Base-by-base conservation (phyloP, 2,888 invertebrate species). In the Allolobophora icterica region DNA sequence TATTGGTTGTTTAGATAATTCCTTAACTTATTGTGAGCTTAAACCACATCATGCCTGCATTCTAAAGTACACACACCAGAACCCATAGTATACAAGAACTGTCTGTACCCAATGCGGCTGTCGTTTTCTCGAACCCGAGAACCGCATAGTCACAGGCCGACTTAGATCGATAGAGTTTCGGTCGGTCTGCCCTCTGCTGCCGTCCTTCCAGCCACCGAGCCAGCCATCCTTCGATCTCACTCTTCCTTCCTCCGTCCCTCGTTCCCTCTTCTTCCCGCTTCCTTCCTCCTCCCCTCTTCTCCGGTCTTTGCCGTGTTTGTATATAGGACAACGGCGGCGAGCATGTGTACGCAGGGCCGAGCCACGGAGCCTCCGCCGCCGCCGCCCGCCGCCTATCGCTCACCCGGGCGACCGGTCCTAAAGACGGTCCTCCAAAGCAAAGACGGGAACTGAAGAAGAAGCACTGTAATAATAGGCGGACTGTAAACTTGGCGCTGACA, bases 91-190 rank as follows among this genome's bases (percentile, higher is more conserved):
- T 8, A 8, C 1, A 0, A n/a, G n/a, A 71, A n/a, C 71, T 71
- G 71, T 71, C 71, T 71, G n/a, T 71, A 71, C 8, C 71, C 71
- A n/a, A 71, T 71, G 71, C n/a, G 71, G 0, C 8, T 71, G 71
- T 71, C 71, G n/a, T n/a, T n/a, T 30, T n/a, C 13, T 4, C 17
- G 30, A n/a, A 30, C 30, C 30, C 8, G 71, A n/a, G 71, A 71
- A 71, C 71, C 71, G 71, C 71, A n/a, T 71, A 71, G 30, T n/a
- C 71, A 87, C 19, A 38, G 35, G 87, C 87, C 35, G 34, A 6
- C n/a, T 35, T 35, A 38, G 87, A 87, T 87, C 87, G 87, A 87
- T 87, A 87, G 87, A 34, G 35, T 87, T 35, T 87, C 87, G 21
- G 87, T 38, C 35, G 87, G 35, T 4, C 38, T 35, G 21, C 38